These are phyloP conservation scores for Streptopelia turtur DNA, from an alignment of 2,797 vertebrate genomes.

Conservation along the genomic window DNA sequence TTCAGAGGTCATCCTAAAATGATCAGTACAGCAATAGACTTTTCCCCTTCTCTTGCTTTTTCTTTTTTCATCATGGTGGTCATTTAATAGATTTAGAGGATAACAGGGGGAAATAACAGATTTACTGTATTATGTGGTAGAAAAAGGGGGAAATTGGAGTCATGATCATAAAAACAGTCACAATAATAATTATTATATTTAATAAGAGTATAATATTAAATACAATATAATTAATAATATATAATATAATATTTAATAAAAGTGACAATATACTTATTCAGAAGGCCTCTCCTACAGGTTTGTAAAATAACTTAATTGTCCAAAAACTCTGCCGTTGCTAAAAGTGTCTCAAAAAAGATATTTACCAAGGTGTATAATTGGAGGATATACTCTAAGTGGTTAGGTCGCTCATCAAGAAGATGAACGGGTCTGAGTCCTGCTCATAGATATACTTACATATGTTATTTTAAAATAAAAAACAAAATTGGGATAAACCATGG, in stretches of 20 bases:
- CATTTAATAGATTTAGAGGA: background rate
- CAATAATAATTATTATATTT: background rate
- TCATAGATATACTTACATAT: background rate
- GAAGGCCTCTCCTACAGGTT: background rate
- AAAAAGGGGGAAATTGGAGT: background rate
- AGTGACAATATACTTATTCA: background rate
- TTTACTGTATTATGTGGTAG: background rate
- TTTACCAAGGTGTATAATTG: background rate
- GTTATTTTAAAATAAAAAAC: background rate
- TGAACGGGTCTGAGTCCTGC: background rate
- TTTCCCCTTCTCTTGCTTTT: background rate
- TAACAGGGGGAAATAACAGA: background rate
- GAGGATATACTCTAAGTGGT: background rate
- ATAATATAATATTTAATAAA: too few relatives aligned
- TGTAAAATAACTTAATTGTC: background rate
- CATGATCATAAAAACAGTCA: background rate
- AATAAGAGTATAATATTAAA: background rate
- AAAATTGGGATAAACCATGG: background rate
- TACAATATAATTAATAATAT: background rate
- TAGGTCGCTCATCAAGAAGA: background rate
- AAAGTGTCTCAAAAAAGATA: background rate
- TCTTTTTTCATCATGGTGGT: background rate
- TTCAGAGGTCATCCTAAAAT: background rate
- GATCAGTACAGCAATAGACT: background rate
- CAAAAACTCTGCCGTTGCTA: background rate